Base-by-base conservation (phyloP, 2,888 invertebrate genomes). In the Neelides folsomi region DNA sequence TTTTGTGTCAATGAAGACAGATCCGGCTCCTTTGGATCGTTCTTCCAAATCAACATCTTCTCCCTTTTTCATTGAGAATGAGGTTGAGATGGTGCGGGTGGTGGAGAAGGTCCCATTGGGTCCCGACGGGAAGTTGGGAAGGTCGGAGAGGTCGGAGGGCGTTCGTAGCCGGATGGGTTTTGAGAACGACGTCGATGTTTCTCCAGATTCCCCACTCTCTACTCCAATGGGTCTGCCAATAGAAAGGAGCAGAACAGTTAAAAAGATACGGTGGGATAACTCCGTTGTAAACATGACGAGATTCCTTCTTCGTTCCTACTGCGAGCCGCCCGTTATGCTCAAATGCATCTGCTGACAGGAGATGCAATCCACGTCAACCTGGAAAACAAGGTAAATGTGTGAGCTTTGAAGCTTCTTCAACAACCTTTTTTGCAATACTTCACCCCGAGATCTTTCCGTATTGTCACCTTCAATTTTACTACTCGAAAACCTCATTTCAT, bases 231-330 rank as follows among this genome's bases (percentile, higher is more conserved):
- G 39, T 39, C 45, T 45, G 39, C 39, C 15, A 34, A 37, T n/a
- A 5, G 18, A 37, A 15, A 57, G 46, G 49, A 62, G 54, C 27
- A 55, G 40, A 53, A 62, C 59, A 58, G 62, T 62, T 59, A 62
- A 52, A 44, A 58, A 38, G 62, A 59, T 54, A 62, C 59, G 62
- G 59, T 55, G 55, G 48, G 53, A 47, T 62, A 59, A 54, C 52
- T 57, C 59, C 59, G 59, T 62, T 62, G 57, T 58, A 55, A 54
- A 52, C 60, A 58, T 58, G 55, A 55, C 52, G 52, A 20, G 47
- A 47, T 39, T 51, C 46, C 47, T 47, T 52, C 54, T 53, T 54
- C 49, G 51, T 50, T 54, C 46, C 48, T 47, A 42, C 45, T 52
- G 38, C 50, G 42, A 49, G 42, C 46, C 46, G 44, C 20, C 34